phyloP scores from a whole-genome alignment of 2,888 invertebrate species.

The Eumacrocentrus americanus region DNA sequence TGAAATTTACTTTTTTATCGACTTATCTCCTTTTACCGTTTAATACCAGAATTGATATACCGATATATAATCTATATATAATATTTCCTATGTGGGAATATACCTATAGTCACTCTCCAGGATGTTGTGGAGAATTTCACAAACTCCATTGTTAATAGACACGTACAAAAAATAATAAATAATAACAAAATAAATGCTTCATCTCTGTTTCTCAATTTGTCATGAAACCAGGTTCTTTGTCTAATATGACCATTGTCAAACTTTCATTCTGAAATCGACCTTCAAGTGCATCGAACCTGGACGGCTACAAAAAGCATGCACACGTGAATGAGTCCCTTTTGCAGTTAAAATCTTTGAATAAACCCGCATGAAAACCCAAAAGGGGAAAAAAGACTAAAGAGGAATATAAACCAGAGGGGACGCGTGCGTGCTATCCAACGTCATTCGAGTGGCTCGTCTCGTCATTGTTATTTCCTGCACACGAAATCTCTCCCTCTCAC shows the following conservation, averaged over 20 bases:
- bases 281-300: not conserved
- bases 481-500: constrained; percentile 13
- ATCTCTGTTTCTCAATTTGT: not conserved
- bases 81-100: no score
- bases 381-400: constrained; percentile 3
- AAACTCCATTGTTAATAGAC: no score
- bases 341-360: constrained; percentile 50
- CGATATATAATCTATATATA: no score
- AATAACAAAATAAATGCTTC: no score
- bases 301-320: constrained; percentile 6
- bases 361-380: constrained; percentile 5
- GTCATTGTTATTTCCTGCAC: constrained; percentile 46
- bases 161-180: no score
- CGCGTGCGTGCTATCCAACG: constrained; percentile 37
- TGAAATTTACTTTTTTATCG: no score
- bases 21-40: no score
- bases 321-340: constrained; percentile 45
- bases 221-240: not conserved
- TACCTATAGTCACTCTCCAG: no score
- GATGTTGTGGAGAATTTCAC: no score
- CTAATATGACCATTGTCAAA: not conserved
- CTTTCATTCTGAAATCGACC: constrained; percentile 5
- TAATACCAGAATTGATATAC: no score
- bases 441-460: constrained; percentile 46
- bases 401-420: constrained; percentile 25